These are phyloP conservation scores for Ornithoptera alexandrae DNA, from an alignment of 2,888 invertebrate species.

Conservation along the genomic window DNA sequence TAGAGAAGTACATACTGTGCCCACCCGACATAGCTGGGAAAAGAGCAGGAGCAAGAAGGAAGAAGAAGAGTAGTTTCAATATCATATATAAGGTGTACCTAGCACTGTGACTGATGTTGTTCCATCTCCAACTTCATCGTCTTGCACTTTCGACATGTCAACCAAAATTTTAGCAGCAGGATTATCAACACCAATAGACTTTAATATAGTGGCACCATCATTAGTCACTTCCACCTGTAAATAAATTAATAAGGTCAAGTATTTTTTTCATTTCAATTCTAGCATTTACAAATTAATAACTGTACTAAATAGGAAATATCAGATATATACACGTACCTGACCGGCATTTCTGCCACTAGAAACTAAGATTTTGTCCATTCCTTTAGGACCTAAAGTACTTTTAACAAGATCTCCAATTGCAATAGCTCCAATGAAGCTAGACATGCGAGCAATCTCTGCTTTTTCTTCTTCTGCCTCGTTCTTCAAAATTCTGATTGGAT, in stretches of 20 bases:
- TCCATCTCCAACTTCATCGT: conserved; percentile 99
- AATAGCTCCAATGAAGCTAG: conserved; percentile 98
- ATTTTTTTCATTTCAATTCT: neutral
- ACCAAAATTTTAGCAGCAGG: conserved; percentile 99
- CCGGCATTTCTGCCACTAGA: conserved; percentile 89
- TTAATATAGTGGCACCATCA: conserved; percentile 99
- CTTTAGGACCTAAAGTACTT: conserved; percentile 98
- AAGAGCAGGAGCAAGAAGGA: no score
- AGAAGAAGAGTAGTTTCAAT: neutral
- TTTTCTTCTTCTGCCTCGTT: conserved; percentile 99
- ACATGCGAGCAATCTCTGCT: conserved; percentile 97
- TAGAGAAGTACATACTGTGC: no score
- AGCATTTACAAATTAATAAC: neutral
- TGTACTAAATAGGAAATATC: neutral
- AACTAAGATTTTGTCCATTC: conserved; percentile 97
- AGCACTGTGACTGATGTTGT: conserved; percentile 99
- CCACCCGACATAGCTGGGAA: no score
- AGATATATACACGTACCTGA: conserved; percentile 58
- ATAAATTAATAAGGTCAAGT: neutral
- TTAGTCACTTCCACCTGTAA: conserved; percentile 96
- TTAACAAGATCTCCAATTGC: conserved; percentile 99
- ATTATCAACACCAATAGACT: conserved; percentile 97
- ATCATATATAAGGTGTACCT: conserved; percentile 62
- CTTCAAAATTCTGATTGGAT: conserved; percentile 96
- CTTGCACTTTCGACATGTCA: conserved; percentile 99